phyloP scores from a whole-genome alignment of 2,888 invertebrate genomes.

The Eristalis arbustorum region DNA sequence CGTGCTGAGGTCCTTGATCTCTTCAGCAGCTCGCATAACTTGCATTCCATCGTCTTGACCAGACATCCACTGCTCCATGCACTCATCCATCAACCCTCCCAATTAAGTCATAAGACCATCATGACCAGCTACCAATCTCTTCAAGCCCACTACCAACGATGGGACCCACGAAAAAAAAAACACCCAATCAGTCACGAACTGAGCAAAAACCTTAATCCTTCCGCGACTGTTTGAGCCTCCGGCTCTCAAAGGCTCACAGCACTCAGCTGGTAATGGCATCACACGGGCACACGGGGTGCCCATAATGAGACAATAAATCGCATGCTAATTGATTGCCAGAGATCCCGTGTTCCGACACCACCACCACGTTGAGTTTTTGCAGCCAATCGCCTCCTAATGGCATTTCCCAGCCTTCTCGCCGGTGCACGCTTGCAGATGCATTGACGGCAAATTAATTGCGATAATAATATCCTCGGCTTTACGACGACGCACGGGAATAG shows the following conservation, averaged over 20 bases:
- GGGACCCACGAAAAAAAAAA: neutral
- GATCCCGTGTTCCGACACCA: slow-evolving; percentile 34
- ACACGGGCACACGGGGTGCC: slow-evolving; percentile 24
- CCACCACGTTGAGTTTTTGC: slow-evolving; percentile 1
- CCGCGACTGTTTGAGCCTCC: neutral
- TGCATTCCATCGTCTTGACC: too few species aligned
- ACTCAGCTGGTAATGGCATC: neutral
- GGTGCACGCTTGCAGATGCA: slow-evolving; percentile 12
- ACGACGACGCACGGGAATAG: slow-evolving; percentile 43
- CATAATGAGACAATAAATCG: slow-evolving; percentile 64
- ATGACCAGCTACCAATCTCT: neutral
- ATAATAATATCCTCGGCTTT: slow-evolving; percentile 60
- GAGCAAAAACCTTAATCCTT: neutral
- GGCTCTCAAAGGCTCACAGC: neutral
- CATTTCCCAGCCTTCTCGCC: slow-evolving; percentile 20
- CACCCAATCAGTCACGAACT: neutral
- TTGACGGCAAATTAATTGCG: slow-evolving; percentile 66
- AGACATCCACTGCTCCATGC: too few species aligned
- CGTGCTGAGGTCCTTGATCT: too few species aligned
- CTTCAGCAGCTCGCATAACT: too few species aligned
- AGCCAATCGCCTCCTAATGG: slow-evolving; percentile 31
- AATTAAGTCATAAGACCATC: neutral
- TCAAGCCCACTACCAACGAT: neutral
- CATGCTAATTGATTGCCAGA: slow-evolving; percentile 61
- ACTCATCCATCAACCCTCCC: too few species aligned